A percentile compares a stretch with the other conserved stretches of the same genome.
These are phyloP conservation scores for Dermolepida albohirtum DNA, from an alignment of 2,888 invertebrate species.

Conservation along the genomic window DNA sequence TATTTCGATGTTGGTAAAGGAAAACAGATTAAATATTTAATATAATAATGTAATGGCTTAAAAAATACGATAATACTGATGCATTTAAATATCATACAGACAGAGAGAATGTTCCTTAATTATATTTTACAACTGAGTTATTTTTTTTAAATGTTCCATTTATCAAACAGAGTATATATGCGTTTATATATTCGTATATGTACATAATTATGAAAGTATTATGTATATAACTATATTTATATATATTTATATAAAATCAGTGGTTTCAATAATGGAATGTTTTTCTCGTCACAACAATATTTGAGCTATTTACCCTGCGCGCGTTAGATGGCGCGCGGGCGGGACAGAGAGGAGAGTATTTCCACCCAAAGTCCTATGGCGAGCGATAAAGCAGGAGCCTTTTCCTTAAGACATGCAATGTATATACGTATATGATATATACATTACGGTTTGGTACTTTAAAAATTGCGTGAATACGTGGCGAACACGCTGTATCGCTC, in stretches of 20 bases:
- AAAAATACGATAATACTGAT: background rate
- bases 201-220: slow-evolving; percentile 41
- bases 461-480: background rate
- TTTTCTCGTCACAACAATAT: slow-evolving; percentile 67
- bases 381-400: slow-evolving; percentile 52
- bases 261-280: slow-evolving; percentile 65
- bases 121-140: no score
- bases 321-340: slow-evolving; percentile 55
- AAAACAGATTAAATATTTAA: background rate
- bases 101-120: no score
- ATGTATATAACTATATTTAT: slow-evolving; percentile 46
- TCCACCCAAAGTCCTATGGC: slow-evolving; percentile 52
- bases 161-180: slow-evolving; percentile 38
- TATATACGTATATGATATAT: slow-evolving; percentile 16
- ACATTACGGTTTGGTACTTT: background rate
- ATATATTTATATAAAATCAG: slow-evolving; percentile 60
- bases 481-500: slow-evolving; percentile 53
- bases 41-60: slow-evolving; percentile 13
- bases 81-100: no score
- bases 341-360: slow-evolving; percentile 48
- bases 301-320: slow-evolving; percentile 64
- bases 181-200: slow-evolving; percentile 40
- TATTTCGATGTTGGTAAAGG: no score
- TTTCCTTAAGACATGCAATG: slow-evolving; percentile 1
- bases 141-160: slow-evolving; percentile 11